phyloP scores from a whole-genome alignment of 2,113 vertebrate genomes.

The Tragelaphus imberbis region DNA sequence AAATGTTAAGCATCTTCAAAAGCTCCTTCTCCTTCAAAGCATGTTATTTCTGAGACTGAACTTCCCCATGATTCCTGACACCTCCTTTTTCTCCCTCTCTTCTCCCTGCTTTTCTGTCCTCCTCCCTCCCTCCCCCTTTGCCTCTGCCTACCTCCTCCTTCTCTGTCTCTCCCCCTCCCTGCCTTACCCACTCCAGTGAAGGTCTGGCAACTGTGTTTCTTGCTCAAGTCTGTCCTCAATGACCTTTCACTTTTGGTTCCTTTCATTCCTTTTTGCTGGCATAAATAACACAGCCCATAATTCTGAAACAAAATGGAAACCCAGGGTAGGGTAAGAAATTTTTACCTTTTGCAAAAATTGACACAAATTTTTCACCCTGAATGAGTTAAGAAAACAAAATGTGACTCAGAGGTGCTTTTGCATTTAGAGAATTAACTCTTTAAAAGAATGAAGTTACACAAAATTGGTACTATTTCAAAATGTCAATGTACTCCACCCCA shows the following conservation, averaged over 20 bases:
- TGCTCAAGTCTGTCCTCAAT: neutral
- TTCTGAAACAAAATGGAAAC: neutral
- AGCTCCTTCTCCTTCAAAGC: neutral
- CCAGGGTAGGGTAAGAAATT: neutral
- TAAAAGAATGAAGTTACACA: neutral
- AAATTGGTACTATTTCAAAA: neutral
- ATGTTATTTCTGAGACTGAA: neutral
- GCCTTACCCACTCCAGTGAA: neutral
- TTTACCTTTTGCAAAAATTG: neutral
- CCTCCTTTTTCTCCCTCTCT: neutral
- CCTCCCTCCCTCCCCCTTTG: neutral
- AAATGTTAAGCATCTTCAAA: neutral
- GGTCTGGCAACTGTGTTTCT: neutral
- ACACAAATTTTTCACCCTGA: neutral
- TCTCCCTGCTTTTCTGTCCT: neutral
- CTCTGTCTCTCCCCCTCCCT: neutral
- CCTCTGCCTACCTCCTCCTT: neutral
- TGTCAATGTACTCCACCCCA: neutral
- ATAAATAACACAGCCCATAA: neutral
- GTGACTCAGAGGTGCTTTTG: neutral
- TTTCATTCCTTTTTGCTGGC: neutral
- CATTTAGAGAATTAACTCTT: neutral
- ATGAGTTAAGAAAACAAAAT: neutral
- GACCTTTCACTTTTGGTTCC: neutral
- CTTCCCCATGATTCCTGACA: rapidly evolving